Conservation (phyloP, 2,113 vertebrate species). For the Phocoena phocoena region DNA sequence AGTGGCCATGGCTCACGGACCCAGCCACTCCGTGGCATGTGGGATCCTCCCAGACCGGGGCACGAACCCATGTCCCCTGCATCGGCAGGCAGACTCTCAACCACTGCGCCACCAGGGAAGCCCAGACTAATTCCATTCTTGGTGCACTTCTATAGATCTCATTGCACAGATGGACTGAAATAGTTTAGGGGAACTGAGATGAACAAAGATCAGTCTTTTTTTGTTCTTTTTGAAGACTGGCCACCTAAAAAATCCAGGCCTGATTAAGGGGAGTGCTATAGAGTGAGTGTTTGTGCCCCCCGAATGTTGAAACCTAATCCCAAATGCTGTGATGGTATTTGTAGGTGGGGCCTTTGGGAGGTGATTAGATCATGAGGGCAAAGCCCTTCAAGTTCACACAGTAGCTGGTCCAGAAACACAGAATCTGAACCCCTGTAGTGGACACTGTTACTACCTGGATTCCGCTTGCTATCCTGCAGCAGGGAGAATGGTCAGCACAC, state of each 20-base stretch:
- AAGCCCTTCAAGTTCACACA: background rate
- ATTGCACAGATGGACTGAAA: background rate
- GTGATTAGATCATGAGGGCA: background rate
- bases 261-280: background rate
- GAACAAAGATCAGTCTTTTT: background rate
- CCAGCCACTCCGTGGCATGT: no score
- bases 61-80: no score
- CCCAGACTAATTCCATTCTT: background rate
- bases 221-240: background rate
- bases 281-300: background rate
- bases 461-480: background rate
- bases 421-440: background rate
- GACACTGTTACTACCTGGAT: background rate
- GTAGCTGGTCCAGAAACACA: background rate
- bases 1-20: no score
- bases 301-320: background rate
- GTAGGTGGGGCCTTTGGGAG: background rate
- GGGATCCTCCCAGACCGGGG: no score
- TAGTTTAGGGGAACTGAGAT: background rate
- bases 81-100: no score
- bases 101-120: no score
- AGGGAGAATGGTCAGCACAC: fast-evolving
- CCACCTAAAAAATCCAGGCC: background rate
- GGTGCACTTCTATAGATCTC: background rate
- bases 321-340: background rate